These are phyloP conservation scores for Cygnus buccinator DNA, from an alignment of 2,113 vertebrate species.

Conservation along the genomic window DNA sequence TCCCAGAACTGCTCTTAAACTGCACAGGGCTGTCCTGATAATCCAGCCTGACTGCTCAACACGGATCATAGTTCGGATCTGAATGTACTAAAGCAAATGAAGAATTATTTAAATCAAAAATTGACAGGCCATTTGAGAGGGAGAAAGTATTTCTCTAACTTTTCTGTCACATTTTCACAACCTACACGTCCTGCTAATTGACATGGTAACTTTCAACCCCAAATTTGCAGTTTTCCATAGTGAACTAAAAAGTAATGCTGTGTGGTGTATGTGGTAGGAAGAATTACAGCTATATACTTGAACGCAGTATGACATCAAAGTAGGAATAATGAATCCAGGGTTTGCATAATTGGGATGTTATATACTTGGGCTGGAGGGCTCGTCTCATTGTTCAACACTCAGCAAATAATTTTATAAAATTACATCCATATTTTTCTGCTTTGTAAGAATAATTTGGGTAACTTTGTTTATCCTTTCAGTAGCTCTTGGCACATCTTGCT, in stretches of 20 bases:
- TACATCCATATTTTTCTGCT: slow-evolving; percentile 45
- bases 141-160: not conserved
- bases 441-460: slow-evolving; percentile 46
- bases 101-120: not conserved
- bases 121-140: fast-evolving
- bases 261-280: not conserved
- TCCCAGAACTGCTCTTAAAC: not conserved
- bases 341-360: slow-evolving; percentile 11
- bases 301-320: not conserved
- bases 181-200: not conserved
- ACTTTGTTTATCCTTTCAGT: slow-evolving; percentile 31
- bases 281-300: not conserved
- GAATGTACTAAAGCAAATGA: not conserved
- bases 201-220: not conserved
- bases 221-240: not conserved
- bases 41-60: fast-evolving
- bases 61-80: fast-evolving
- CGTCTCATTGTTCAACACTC: not conserved
- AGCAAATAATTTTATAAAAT: slow-evolving; percentile 20
- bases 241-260: not conserved
- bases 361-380: slow-evolving; percentile 16
- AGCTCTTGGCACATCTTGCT: slow-evolving; percentile 4
- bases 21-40: not conserved
- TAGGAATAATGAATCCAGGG: not conserved
- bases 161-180: not conserved